Conservation (phyloP, 2,113 vertebrate species). For the Cyanistes caeruleus region DNA sequence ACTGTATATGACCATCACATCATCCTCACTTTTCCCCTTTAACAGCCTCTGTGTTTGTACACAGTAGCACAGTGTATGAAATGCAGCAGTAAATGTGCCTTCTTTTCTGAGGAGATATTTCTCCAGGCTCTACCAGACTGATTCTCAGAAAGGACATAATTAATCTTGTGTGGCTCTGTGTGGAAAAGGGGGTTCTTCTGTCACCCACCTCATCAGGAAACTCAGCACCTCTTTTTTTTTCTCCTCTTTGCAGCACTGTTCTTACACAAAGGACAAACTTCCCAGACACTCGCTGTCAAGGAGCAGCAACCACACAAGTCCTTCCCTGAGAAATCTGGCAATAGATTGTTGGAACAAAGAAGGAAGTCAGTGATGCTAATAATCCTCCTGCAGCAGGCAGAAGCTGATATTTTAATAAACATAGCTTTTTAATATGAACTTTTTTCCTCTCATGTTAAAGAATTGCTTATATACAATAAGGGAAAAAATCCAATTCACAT, state of each 20-base stretch:
- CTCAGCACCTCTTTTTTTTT: background rate
- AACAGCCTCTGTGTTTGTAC: background rate
- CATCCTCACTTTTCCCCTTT: background rate
- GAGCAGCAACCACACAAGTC: background rate
- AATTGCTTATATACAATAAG: background rate
- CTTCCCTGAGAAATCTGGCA: background rate
- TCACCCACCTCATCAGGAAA: background rate
- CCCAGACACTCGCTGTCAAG: background rate
- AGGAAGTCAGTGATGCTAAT: background rate
- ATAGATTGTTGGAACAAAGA: background rate
- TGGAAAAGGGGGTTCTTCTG: background rate
- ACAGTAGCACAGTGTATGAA: background rate
- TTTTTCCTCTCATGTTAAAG: background rate
- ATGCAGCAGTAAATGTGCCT: background rate
- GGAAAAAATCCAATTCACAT: background rate
- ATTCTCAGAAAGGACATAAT: background rate
- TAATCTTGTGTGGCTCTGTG: accelerated
- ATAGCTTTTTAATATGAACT: background rate
- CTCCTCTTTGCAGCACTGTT: background rate
- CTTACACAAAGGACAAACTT: background rate
- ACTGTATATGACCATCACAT: background rate
- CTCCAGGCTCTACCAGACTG: background rate
- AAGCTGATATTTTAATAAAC: constrained; percentile 1
- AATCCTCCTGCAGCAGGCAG: background rate
- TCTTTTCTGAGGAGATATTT: background rate